A percentile compares a stretch with the other conserved stretches of the same genome.
phyloP scores from a whole-genome alignment of 2,113 vertebrate genomes.

The Crotalus viridis region DNA sequence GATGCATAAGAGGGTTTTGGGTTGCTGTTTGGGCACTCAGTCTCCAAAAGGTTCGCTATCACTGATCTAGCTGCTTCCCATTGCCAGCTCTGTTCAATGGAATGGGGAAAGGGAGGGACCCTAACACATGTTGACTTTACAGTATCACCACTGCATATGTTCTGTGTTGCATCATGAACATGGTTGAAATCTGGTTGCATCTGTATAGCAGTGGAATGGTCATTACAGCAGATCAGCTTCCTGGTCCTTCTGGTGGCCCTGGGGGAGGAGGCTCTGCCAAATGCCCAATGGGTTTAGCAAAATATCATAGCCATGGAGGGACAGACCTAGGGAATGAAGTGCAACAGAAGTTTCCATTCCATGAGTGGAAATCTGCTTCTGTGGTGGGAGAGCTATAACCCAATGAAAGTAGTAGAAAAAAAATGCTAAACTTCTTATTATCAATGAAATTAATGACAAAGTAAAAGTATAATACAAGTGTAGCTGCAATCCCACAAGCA shows the following conservation, averaged over 20 bases:
- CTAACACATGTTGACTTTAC: not conserved
- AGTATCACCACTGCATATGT: not conserved
- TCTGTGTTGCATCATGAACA: not conserved
- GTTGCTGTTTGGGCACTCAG: no score
- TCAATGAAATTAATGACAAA: not conserved
- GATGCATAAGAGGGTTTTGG: no score
- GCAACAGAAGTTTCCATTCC: not conserved
- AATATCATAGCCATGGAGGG: not conserved
- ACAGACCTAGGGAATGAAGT: not conserved
- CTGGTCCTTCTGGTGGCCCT: not conserved
- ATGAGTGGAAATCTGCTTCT: not conserved
- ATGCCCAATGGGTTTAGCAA: not conserved
- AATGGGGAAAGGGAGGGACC: not conserved
- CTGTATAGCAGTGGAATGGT: not conserved
- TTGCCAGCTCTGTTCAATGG: not conserved
- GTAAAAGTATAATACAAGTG: not conserved
- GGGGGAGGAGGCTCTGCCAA: not conserved
- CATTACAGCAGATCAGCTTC: not conserved
- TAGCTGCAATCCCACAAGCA: not conserved
- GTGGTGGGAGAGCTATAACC: not conserved
- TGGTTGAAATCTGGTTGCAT: not conserved
- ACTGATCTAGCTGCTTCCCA: not conserved
- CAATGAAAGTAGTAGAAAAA: not conserved
- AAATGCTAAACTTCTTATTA: not conserved
- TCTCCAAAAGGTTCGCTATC: no score